These are phyloP conservation scores for Acromyrmex echinatior DNA, from an alignment of 1,140 invertebrate species.

Conservation along the genomic window DNA sequence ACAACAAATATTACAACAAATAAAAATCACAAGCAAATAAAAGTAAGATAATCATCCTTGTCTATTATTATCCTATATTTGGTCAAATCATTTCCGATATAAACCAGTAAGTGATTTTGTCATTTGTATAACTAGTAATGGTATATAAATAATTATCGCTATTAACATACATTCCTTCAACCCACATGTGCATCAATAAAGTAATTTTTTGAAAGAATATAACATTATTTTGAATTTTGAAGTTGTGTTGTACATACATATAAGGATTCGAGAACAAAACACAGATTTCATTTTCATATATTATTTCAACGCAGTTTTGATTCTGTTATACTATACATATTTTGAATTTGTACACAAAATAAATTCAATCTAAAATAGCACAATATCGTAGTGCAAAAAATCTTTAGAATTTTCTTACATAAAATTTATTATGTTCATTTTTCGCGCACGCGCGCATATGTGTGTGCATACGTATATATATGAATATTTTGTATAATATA, in stretches of 20 bases:
- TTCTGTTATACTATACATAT: constrained; percentile 45
- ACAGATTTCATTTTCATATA: constrained; percentile 26
- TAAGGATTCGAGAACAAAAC: constrained; percentile 34
- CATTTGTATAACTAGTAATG: constrained; percentile 48
- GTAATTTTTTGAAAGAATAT: constrained; percentile 5
- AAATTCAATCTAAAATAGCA: not conserved
- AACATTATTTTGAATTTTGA: not conserved
- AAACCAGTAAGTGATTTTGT: constrained; percentile 63
- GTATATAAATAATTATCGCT: constrained; percentile 62
- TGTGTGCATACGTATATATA: not conserved
- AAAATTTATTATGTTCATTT: constrained; percentile 9
- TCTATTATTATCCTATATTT: constrained; percentile 65
- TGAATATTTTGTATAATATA: constrained; percentile 9
- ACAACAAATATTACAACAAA: not conserved
- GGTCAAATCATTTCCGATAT: constrained; percentile 66
- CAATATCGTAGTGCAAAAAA: not conserved
- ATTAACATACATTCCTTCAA: constrained; percentile 57
- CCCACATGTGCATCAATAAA: constrained; percentile 60
- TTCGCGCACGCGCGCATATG: not conserved
- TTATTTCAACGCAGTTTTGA: constrained; percentile 31
- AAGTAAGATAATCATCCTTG: constrained; percentile 74
- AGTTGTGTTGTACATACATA: not conserved
- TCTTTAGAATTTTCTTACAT: constrained; percentile 1
- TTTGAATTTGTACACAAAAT: not conserved
- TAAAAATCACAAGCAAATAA: constrained; percentile 34